Evolutionary conservation across 1,140 invertebrate genomes (phyloP), one percentile per base, ranked within the genome.

Genomic region (Cherax quadricarinatus): DNA sequence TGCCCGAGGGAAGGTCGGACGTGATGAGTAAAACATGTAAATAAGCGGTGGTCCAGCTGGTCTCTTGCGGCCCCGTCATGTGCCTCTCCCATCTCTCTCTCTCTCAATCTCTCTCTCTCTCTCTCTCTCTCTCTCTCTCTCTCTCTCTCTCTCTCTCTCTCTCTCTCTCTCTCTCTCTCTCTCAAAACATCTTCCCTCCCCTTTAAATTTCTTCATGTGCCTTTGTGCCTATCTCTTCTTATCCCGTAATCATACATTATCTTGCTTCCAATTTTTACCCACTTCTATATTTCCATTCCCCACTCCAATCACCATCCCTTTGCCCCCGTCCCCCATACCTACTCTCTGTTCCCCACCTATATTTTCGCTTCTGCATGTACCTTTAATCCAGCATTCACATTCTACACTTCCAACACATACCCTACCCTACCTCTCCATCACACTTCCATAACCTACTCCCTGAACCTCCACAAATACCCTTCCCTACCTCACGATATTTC

Each of bases 11-110:
- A 85, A 85, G 82, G 89, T 90, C 89, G 89, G 79, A 66, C 51
- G 89, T 90, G 89, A 90, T 90, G 89, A 90, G 89, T 90, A 85
- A 90, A 90, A 90, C 89, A 90, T 90, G 89, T 90, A 90, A 90
- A 90, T 90, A 90, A 90, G 73, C 89, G 66, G 48, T 53, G 81
- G 89, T 90, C 89, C 89, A 90, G 89, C 89, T 90, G 89, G 89
- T 85, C 73, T 49, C 78, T 62, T 48, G 79, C 60, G 79, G 75
- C 85, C 85, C 85, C 85, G 85, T 87, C 85, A 87, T 87, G 85
- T 87, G 85, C 78, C 85, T 88, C 53, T 66, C 78, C 73, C 80
- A 24, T 62, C 70, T 41, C 57, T 12, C 57, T 51, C 57, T 60
- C 41, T 24, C 66, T n/a, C 89, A n/a, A n/a, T 30, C 66, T 51